Base-by-base conservation (phyloP, 2,888 invertebrate genomes). In the Thereva unica region DNA sequence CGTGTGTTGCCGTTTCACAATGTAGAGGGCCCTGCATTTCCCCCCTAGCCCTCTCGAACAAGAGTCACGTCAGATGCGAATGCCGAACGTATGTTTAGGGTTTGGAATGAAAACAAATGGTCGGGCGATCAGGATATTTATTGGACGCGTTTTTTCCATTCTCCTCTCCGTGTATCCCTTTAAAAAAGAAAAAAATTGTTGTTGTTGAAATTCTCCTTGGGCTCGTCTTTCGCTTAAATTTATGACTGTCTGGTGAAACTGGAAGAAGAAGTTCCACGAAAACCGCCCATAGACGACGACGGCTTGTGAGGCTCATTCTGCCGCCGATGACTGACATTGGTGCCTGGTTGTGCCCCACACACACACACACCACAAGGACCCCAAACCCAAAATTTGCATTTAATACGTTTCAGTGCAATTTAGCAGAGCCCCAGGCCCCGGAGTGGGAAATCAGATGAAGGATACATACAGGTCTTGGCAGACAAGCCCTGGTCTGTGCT, bases 321-420 rank as follows among this genome's bases (percentile, higher is more conserved):
- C 42, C 8, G n/a, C 7, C 23, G 23, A 23, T 23, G 23, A 23
- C 23, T 23, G 23, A 23, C 23, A 23, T 23, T 23, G 23, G 23
- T 23, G 23, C 23, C 23, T 23, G 23, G 23, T 23, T 10, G 47
- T 47, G 10, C 10, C 2, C 35, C 7, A 40, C 3, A 10, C 10
- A 23, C 1, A 4, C 4, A 1, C 23, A 5, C 44, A 35, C 8
- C 10, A 37, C 40, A 41, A 9, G 35, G 37, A n/a, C 34, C 56
- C 8, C 49, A 61, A 50, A 61, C 47, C 54, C 44, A 37, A 64
- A 64, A 54, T 64, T 64, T 64, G 44, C 64, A 64, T 64, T 64
- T 64, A 64, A 64, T 64, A 54, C 64, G 38, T 64, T 37, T 45
- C 44, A 64, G 53, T 45, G 45, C 44, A 64, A 64, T 64, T 64